Base-by-base conservation (phyloP, 2,113 vertebrate species). In the Rana temporaria region DNA sequence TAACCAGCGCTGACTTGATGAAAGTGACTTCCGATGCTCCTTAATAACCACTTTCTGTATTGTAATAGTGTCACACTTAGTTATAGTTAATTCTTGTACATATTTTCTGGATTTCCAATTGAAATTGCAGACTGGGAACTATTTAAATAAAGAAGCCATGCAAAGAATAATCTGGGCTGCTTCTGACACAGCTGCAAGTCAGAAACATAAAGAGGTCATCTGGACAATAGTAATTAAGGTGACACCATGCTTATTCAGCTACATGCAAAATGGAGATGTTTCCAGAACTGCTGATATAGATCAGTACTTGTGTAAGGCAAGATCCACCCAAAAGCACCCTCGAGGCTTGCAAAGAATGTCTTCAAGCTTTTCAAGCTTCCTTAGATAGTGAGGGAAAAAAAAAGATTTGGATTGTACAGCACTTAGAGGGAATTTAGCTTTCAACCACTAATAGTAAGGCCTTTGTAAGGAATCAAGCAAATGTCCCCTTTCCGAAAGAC, bases 161-260 rank as follows among this genome's bases (percentile, higher is more conserved):
- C 59, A 57, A 65, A 82, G 52, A 67, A 74, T 82, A 75, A 38
- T 75, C 62, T 57, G 67, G 66, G 78, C 48, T 75, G 32, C 81
- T 76, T 52, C 52, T 68, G 72, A 76, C 81, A 83, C 81, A 83
- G 81, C 81, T 83, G 81, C 81, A 76, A 83, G 81, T 76, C 81
- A 83, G 72, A 83, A 83, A 75, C 24, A 76, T 83, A 76, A 83
- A 83, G 71, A 83, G 71, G 71, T 83, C 81, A 83, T 83, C 72
- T 76, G 72, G 62, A 76, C 71, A 76, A 83, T 68, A 68, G 63
- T 83, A 83, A 83, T 83, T 83, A 76, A 75, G 55, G 62, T 83
- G 81, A 83, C 81, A 83, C 57, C 81, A 76, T 76, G 72, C 81
- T 83, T 83, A 83, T 68, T 83, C 81, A 83, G 81, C 81, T 48